Percentiles rank a stretch among this genome's conserved stretches.
These are phyloP conservation scores for Chaetops frenatus DNA, from an alignment of 2,113 vertebrate species.

Conservation along the genomic window DNA sequence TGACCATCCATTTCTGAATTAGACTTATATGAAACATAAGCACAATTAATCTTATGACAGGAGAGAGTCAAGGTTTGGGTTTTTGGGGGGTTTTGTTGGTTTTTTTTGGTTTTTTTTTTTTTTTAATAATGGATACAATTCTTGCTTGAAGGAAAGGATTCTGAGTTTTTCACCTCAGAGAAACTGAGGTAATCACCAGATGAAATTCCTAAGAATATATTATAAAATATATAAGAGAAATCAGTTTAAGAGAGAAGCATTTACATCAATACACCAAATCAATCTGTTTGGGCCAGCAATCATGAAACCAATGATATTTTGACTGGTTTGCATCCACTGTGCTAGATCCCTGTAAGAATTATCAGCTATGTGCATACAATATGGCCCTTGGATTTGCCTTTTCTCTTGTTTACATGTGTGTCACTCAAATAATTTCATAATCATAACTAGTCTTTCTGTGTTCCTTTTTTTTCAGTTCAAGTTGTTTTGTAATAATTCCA, in stretches of 20 bases:
- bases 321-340: background rate
- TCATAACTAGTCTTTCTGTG: rapidly evolving
- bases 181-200: background rate
- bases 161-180: background rate
- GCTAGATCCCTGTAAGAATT: background rate
- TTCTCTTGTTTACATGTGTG: background rate
- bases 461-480: background rate
- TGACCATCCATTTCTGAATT: background rate
- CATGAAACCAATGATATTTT: background rate
- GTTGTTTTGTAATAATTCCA: background rate
- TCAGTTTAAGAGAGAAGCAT: background rate
- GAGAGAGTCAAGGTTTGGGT: background rate
- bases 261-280: background rate
- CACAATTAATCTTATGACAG: background rate
- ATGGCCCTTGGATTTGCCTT: background rate
- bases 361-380: background rate
- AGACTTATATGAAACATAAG: background rate
- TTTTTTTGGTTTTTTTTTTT: background rate
- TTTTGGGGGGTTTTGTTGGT: too few relatives aligned
- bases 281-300: background rate
- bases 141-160: background rate
- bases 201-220: background rate
- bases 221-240: background rate
- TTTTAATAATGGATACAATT: background rate
- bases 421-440: background rate